Base-by-base conservation (phyloP, 1,140 invertebrate genomes). In the Trichonephila inaurata region DNA sequence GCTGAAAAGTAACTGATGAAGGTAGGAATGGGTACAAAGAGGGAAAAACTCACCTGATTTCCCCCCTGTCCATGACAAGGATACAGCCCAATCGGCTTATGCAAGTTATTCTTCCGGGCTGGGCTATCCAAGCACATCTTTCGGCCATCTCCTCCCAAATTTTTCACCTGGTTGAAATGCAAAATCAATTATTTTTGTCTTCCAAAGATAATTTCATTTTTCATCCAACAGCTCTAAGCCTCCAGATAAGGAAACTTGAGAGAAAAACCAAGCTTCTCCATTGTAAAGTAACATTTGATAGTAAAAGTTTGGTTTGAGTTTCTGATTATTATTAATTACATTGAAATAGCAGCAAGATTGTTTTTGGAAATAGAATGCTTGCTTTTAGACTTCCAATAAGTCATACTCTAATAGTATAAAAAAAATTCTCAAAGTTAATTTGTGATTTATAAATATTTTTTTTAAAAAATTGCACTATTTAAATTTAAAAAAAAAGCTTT, bases 31-130 rank as follows among this genome's bases (percentile, higher is more conserved):
- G 72, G 24, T 33, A 77, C 61, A 69, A 61, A 86, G 21, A 61
- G 77, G 51, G 21, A 24, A n/a, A 69, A 60, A 94, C 96, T 97
- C 97, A 99, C 98, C 98, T 99, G 98, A 96, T 99, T 99, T 96
- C 98, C 98, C 95, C 98, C 98, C 96, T 98, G 98, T 95, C 97
- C 97, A 96, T 99, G 98, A 96, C 98, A 99, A 94, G 97, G 97
- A 97, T 98, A 99, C 91, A 98, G 96, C 95, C 97, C 97, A 95
- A 98, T 97, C 82, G 98, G 97, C 95, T 97, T 97, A 96, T 98
- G 98, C 95, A 98, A 96, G 95, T 98, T 97, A 95, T 97, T 97
- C 69, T 97, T 97, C 95, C 97, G 97, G 93, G 97, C 97, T 92
- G 98, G 96, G 87, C 98, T 98, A 96, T 99, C 98, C 96, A 99